Percentiles rank a stretch among this genome's conserved stretches.
Evolutionary conservation across 2,797 vertebrate genomes (phyloP).

Genomic region (Argya squamiceps): DNA sequence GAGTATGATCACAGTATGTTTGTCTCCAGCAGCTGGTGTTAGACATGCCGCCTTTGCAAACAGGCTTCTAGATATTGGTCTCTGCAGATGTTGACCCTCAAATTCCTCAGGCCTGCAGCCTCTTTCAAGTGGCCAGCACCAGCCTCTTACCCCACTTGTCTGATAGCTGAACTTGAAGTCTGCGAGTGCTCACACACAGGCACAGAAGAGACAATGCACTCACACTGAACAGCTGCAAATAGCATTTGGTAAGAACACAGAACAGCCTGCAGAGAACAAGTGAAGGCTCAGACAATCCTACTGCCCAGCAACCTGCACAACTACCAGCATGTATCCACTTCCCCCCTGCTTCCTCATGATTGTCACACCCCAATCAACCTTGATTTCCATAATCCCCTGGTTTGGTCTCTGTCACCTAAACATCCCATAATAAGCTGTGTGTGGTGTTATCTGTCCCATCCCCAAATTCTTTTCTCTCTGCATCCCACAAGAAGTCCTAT

Average conservation of each 20-base stretch:
- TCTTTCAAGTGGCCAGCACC: neutral
- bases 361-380: neutral
- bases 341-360: neutral
- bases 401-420: neutral
- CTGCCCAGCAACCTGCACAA: neutral
- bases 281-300: neutral
- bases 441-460: neutral
- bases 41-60: neutral
- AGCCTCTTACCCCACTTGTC: neutral
- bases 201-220: neutral
- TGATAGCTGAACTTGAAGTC: neutral
- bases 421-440: neutral
- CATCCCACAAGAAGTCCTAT: neutral
- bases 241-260: neutral
- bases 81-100: neutral
- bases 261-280: neutral
- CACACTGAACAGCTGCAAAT: accelerated
- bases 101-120: neutral
- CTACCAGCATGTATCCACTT: neutral
- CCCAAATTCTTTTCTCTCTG: neutral
- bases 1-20: neutral
- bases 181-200: neutral
- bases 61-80: neutral
- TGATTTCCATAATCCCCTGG: neutral
- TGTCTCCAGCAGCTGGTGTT: neutral